Base-by-base conservation (phyloP, 2,113 vertebrate genomes). In the Pseudonaja textilis region DNA sequence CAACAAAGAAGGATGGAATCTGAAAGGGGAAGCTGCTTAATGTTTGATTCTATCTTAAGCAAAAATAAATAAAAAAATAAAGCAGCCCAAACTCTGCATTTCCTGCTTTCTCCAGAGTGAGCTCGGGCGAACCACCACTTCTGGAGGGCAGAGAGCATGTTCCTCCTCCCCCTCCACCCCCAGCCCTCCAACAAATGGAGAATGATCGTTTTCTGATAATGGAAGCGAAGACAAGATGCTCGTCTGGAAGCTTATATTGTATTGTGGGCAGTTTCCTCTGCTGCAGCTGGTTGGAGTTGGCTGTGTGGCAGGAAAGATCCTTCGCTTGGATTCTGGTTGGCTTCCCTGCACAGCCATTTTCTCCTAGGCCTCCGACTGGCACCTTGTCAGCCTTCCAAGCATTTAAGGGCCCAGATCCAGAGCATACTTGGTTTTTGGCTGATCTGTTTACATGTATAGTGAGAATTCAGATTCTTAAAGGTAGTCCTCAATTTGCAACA, bases 241-340 rank as follows among this genome's bases (percentile, higher is more conserved):
- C 16, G 14, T 74, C 64, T 34, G 29, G 29, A 5, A 34, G 12
- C 4, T n/a, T 74, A 6, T 74, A 6, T 34, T 34, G 64, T 18
- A 14, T 69, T 34, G 64, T 16, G 26, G 64, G 64, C 64, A n/a
- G 29, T 69, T n/a, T n/a, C 26, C 61, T 64, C 26, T n/a, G 61
- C 61, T 69, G 26, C 11, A 16, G 29, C 61, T 12, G 11, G 29
- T 29, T 29, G 1, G 29, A 14, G 29, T 4, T 16, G 12, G 64
- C 64, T 69, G 64, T 5, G 2, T 16, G 29, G 64, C 64, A 74
- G n/a, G 14, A 34, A 34, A 14, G 14, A n/a, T n/a, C 5, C 5
- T 1, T 14, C 2, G 1, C 29, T 69, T 14, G 14, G 29, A 14
- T 16, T 14, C 29, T 5, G 0, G 1, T 2, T 16, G 10, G 12